phyloP scores from a whole-genome alignment of 2,888 invertebrate species.

The Lasioglossum calceatum region DNA sequence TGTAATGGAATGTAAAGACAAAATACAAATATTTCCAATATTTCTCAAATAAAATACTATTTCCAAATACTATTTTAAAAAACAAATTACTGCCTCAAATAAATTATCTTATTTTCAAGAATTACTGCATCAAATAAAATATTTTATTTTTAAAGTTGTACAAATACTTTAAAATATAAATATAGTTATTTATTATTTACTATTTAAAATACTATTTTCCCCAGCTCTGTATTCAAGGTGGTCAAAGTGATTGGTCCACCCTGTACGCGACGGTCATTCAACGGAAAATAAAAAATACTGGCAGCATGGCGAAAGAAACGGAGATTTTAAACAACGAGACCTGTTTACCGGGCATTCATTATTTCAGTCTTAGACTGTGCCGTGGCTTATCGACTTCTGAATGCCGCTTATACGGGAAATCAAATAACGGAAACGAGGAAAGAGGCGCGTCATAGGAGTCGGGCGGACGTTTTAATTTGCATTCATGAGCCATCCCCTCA shows the following conservation, averaged over 20 bases:
- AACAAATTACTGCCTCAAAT: too few species aligned
- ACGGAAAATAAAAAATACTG: background rate
- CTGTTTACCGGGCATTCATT: constrained; percentile 47
- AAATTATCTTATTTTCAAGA: too few species aligned
- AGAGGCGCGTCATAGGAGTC: constrained; percentile 57
- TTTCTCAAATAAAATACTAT: too few species aligned
- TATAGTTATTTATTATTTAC: too few species aligned
- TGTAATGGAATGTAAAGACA: too few species aligned
- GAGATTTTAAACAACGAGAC: constrained; percentile 26
- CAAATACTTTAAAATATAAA: too few species aligned
- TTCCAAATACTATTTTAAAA: too few species aligned
- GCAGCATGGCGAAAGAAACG: background rate
- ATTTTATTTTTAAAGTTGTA: too few species aligned
- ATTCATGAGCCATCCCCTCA: constrained; percentile 80
- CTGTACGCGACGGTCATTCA: background rate
- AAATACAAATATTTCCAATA: too few species aligned
- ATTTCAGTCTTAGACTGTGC: constrained; percentile 35
- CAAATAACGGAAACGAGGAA: constrained; percentile 62
- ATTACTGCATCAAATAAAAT: too few species aligned
- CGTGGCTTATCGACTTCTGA: constrained; percentile 61
- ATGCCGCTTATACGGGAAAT: constrained; percentile 55
- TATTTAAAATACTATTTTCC: too few species aligned
- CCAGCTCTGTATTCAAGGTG: background rate
- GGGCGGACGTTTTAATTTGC: constrained; percentile 82
- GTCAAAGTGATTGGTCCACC: background rate